A percentile compares a stretch with the other conserved stretches of the same genome.
These are phyloP conservation scores for Brenthis hecate DNA, from an alignment of 2,888 invertebrate genomes.

Conservation along the genomic window DNA sequence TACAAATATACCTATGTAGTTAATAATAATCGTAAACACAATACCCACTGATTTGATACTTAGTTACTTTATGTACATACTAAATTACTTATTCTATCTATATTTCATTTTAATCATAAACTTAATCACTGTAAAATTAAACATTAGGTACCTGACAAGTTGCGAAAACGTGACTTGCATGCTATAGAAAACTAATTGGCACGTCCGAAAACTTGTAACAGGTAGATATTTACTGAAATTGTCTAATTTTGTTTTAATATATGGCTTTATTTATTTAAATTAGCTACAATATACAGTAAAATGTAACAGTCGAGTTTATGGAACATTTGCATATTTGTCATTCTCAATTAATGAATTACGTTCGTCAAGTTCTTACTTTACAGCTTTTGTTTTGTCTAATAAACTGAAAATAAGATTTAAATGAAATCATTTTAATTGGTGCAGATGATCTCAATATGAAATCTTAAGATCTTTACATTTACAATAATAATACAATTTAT, in stretches of 20 bases:
- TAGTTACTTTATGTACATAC: not conserved
- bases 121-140: conserved; percentile 18
- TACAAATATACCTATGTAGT: too few relatives aligned
- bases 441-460: too few relatives aligned
- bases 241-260: not conserved
- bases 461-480: too few relatives aligned
- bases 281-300: not conserved
- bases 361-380: too few relatives aligned
- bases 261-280: conserved; percentile 7
- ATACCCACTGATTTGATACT: too few relatives aligned
- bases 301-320: too few relatives aligned
- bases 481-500: not conserved
- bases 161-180: conserved; percentile 32
- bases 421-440: too few relatives aligned
- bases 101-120: conserved; percentile 8
- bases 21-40: too few relatives aligned
- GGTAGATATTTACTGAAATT: conserved; percentile 5
- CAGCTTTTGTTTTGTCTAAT: too few relatives aligned
- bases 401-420: too few relatives aligned
- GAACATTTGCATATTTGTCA: too few relatives aligned
- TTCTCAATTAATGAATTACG: too few relatives aligned
- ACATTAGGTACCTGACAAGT: conserved; percentile 19
- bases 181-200: conserved; percentile 28
- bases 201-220: conserved; percentile 20
- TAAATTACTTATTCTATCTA: not conserved